Percentiles rank a stretch among this genome's conserved stretches.
phyloP scores from a whole-genome alignment of 2,113 vertebrate species.

The Spea bombifrons region DNA sequence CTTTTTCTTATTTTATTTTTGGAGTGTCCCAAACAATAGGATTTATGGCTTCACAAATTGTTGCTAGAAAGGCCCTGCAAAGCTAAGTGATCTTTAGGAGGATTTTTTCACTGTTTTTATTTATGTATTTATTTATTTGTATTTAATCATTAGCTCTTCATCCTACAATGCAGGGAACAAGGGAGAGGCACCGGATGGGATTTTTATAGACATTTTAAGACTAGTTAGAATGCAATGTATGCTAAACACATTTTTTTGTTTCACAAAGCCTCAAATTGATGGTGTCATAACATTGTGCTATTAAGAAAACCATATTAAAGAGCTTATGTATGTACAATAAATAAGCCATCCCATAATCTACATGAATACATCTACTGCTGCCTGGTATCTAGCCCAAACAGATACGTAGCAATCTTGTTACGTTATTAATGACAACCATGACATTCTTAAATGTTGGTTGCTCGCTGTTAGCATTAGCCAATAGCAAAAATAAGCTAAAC shows the following conservation, averaged over 20 bases:
- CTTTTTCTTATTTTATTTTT: too few relatives aligned
- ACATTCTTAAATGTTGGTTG: conserved; percentile 50
- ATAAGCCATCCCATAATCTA: conserved; percentile 43
- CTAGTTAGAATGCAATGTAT: not conserved
- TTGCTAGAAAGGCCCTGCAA: too few relatives aligned
- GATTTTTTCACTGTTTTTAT: too few relatives aligned
- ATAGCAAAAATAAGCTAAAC: conserved; percentile 45
- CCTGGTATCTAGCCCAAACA: conserved; percentile 52
- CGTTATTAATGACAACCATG: conserved; percentile 54
- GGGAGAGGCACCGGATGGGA: not conserved
- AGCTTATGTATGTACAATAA: conserved; percentile 9
- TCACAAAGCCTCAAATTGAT: conserved; percentile 1
- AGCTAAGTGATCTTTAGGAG: too few relatives aligned
- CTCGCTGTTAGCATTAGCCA: conserved; percentile 45
- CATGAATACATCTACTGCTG: conserved; percentile 44
- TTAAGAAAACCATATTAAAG: conserved; percentile 24
- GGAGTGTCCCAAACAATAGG: too few relatives aligned
- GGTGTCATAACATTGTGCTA: conserved; percentile 19
- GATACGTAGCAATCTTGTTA: conserved; percentile 50
- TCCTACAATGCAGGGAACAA: too few relatives aligned
- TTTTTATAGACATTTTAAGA: not conserved
- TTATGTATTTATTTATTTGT: too few relatives aligned
- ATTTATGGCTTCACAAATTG: too few relatives aligned
- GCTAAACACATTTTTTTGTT: not conserved
- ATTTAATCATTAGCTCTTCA: too few relatives aligned